A percentile compares a stretch with the other conserved stretches of the same genome.
phyloP scores from a whole-genome alignment of 92 coral and sea anemone genomes.

The Epizoanthus stellaris region DNA sequence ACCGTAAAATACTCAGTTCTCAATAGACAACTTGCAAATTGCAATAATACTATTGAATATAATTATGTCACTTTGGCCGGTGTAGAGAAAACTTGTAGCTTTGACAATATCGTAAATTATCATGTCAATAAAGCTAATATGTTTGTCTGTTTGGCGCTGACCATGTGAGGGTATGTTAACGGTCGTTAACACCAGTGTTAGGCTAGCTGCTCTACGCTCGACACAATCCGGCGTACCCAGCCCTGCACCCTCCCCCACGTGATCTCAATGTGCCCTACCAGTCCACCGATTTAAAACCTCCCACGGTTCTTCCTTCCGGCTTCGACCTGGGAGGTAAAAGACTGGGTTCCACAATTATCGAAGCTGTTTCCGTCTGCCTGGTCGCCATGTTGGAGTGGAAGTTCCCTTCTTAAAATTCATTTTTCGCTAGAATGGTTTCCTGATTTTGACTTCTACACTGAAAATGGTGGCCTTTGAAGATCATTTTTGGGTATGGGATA shows the following conservation, averaged over 20 bases:
- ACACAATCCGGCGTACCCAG: not conserved
- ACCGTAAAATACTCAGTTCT: no score
- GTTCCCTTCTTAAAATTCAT: conserved; percentile 13
- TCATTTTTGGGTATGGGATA: conserved; percentile 90
- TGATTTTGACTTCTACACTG: conserved; percentile 14
- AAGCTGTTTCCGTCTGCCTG: conserved; percentile 41
- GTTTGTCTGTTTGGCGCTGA: no score
- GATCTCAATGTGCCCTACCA: conserved; percentile 10
- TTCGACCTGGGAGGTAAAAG: conserved; percentile 1
- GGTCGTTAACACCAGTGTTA: no score
- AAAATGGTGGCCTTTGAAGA: conserved; percentile 97
- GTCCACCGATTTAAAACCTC: conserved; percentile 14
- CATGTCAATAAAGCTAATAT: no score
- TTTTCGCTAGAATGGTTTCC: conserved; percentile 13
- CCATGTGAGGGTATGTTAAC: no score
- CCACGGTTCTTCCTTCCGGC: conserved; percentile 35
- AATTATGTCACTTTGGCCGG: no score
- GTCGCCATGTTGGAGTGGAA: conserved; percentile 43
- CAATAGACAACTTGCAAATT: no score
- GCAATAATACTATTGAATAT: no score
- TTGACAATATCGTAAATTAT: no score
- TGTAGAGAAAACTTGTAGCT: no score
- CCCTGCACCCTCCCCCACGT: not conserved
- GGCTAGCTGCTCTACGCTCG: no score
- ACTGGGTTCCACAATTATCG: conserved; percentile 29